Percentiles rank a stretch among this genome's conserved stretches.
Evolutionary conservation across 2,797 vertebrate species (phyloP).

Genomic region (Anas georgica): DNA sequence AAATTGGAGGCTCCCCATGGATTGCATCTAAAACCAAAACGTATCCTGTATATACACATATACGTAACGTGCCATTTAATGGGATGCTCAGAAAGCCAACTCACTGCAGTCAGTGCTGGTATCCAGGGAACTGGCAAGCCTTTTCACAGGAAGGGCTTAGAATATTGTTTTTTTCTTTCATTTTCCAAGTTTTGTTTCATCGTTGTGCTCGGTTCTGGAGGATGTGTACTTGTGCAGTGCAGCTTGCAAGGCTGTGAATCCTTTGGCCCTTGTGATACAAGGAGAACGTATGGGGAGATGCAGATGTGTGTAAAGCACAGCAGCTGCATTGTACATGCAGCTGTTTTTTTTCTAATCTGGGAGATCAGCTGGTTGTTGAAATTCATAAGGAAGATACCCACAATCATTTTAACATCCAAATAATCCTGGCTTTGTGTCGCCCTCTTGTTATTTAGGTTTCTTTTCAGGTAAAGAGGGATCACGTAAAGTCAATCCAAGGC

Average conservation of each 20-base stretch:
- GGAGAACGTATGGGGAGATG: not conserved
- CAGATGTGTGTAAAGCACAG: not conserved
- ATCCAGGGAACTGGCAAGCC: not conserved
- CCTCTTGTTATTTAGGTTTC: not conserved
- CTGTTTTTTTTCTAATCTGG: not conserved
- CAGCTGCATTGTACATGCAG: not conserved
- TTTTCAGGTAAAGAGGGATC: not conserved
- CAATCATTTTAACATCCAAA: not conserved
- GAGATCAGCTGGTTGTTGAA: not conserved
- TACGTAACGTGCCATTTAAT: not conserved
- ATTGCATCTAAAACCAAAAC: not conserved
- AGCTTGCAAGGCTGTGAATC: not conserved
- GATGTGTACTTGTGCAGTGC: not conserved
- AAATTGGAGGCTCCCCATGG: not conserved
- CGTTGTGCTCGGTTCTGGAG: not conserved
- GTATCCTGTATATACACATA: not conserved
- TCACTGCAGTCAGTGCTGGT: not conserved
- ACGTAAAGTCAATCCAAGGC: rapidly evolving
- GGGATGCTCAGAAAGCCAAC: not conserved
- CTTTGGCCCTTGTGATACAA: not conserved
- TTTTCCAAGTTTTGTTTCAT: not conserved
- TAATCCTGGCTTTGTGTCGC: not conserved
- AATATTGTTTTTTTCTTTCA: not conserved
- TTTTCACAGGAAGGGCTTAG: not conserved
- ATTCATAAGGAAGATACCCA: not conserved